Evolutionary conservation across 2,888 invertebrate genomes (phyloP).

Genomic region (Sarcophaga carnaria): DNA sequence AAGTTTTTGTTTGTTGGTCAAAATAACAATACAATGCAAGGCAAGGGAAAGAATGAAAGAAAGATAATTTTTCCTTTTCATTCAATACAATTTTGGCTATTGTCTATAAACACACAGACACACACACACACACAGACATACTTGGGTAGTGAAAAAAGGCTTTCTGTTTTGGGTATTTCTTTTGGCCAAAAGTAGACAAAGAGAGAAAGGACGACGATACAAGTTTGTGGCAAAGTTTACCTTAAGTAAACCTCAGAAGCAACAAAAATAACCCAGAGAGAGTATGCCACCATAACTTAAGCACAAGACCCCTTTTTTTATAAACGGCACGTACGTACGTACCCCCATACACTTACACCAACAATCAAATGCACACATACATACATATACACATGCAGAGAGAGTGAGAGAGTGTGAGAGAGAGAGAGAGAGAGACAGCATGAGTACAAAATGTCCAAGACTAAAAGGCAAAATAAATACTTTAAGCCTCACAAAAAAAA

Average conservation of each 20-base stretch:
- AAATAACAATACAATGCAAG: conserved; percentile 39
- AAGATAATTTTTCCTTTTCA: conserved; percentile 26
- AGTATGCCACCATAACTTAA: neutral
- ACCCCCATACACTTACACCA: neutral
- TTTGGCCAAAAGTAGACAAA: neutral
- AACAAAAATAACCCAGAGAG: neutral
- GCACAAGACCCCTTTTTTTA: conserved; percentile 2
- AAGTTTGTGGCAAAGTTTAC: conserved; percentile 61
- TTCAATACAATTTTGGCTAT: conserved; percentile 36
- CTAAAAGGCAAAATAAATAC: conserved; percentile 40
- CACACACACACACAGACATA: conserved; percentile 9
- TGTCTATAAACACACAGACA: conserved; percentile 7
- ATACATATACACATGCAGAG: neutral
- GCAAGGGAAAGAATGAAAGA: neutral
- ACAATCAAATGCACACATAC: neutral
- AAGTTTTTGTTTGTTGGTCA: conserved; percentile 12
- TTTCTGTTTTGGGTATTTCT: neutral
- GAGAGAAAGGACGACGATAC: neutral
- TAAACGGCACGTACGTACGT: conserved; percentile 13
- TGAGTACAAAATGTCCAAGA: neutral
- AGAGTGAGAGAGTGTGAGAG: too few species aligned
- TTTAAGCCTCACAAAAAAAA: conserved; percentile 43
- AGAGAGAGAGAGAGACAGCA: neutral
- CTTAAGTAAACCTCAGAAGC: conserved; percentile 64
- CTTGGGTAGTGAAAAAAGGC: neutral